Evolutionary conservation across 2,113 vertebrate genomes (phyloP).

Genomic region (Callorhinus ursinus): DNA sequence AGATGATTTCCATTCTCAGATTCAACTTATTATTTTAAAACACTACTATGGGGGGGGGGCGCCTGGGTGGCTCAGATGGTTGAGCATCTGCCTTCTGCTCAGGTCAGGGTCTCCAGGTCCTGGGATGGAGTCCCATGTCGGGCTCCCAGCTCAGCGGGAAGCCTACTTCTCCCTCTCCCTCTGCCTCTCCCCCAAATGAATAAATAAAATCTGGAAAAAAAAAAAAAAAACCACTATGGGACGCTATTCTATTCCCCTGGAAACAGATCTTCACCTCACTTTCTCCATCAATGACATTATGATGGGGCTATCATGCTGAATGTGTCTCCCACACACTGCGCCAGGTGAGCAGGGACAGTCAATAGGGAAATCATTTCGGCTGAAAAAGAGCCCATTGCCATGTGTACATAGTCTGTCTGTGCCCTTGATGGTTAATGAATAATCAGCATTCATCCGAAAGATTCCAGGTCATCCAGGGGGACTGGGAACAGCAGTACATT

Average conservation of each 20-base stretch:
- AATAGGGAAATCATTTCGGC: background rate
- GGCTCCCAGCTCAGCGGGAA: too few relatives aligned
- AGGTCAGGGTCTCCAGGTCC: too few relatives aligned
- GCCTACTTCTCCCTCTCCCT: too few relatives aligned
- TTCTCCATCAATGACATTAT: background rate
- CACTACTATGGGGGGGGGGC: background rate
- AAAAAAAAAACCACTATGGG: background rate
- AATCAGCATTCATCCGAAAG: background rate
- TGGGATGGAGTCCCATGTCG: too few relatives aligned
- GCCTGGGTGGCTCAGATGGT: too few relatives aligned
- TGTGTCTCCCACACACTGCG: background rate
- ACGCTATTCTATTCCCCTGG: background rate
- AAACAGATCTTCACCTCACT: conserved; percentile 2
- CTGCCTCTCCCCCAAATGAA: too few relatives aligned
- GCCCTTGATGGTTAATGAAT: background rate
- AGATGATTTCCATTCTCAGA: background rate
- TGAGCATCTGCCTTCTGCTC: too few relatives aligned
- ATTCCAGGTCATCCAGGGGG: background rate
- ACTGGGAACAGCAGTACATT: background rate
- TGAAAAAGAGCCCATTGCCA: background rate
- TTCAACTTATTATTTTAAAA: conserved; percentile 15
- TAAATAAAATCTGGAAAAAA: too few relatives aligned
- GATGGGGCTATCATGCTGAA: background rate
- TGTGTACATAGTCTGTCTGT: background rate
- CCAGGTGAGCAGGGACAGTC: background rate